Conservation (phyloP, 2,797 vertebrate species). For the Molothrus ater region DNA sequence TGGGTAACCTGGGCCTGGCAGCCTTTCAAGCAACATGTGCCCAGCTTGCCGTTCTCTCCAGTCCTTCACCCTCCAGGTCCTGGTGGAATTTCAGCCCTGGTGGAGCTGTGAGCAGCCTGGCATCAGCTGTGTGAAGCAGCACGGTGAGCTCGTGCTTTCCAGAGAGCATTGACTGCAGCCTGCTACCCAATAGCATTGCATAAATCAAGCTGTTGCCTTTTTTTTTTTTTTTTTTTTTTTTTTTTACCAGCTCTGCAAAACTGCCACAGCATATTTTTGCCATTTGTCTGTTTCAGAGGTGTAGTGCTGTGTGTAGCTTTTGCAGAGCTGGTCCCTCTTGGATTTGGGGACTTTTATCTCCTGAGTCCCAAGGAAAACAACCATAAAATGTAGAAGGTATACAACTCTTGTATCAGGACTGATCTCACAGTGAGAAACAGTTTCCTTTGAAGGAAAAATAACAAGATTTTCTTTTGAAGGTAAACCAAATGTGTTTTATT, state of each 20-base stretch:
- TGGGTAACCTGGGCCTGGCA: background rate
- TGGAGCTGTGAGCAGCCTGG: background rate
- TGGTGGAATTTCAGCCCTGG: background rate
- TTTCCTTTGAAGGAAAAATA: background rate
- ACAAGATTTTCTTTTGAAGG: background rate
- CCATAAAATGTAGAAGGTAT: background rate
- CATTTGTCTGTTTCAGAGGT: background rate
- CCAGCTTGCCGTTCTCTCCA: background rate
- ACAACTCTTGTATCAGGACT: background rate
- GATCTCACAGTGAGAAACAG: background rate
- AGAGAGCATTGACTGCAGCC: background rate
- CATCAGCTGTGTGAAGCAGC: accelerated
- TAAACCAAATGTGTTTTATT: background rate
- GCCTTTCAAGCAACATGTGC: background rate
- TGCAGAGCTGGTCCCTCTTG: background rate
- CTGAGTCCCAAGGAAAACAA: background rate
- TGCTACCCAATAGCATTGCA: background rate
- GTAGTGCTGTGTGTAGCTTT: background rate
- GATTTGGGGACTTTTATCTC: background rate
- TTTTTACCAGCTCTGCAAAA: background rate
- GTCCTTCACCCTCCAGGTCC: background rate
- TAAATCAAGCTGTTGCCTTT: background rate
- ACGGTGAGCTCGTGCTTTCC: accelerated
- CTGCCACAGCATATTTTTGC: background rate
- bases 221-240: too few species aligned